Evolutionary conservation across 1,140 invertebrate species (phyloP), one percentile per base, ranked within the genome.

Genomic region (Bombus polaris): DNA sequence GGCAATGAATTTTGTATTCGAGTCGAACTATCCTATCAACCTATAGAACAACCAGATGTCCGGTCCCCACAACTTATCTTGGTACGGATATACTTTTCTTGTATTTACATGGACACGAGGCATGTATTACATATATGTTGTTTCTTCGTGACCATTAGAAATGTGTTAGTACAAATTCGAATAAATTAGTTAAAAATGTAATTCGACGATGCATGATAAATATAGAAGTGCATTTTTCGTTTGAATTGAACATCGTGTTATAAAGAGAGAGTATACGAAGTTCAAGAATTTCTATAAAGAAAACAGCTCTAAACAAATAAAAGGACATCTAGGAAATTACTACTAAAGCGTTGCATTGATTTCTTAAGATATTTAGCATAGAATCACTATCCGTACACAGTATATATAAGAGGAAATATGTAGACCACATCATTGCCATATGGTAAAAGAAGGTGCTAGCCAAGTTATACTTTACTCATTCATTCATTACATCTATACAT

Each of bases 1-100:
- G 86, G 53, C 83, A 53, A 93, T 95, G 93, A 95, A 95, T 95
- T 94, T 95, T 95, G 86, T 92, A 95, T 95, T 92, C 84, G 90
- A 92, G 37, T 87, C 88, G 79, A 94, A 93, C 86, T 92, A 88
- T 92, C 81, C 89, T 84, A 87, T 79, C 80, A 83, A 78, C 84
- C 92, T 93, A 93, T 92, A 93, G 89, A 91, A 81, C 87, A 88
- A 91, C 89, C 94, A 94, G 92, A 94, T 95, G 93, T 93, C 90
- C 87, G 80, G 87, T 94, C 93, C 92, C 93, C 90, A 93, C 92
- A 92, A 88, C 87, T 90, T 90, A 92, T 79, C 82, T 78, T 81
- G 62, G 1, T 39, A 86, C 62, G 47, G 74, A 75, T 68, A 80
- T 73, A 81, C 72, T 74, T 83, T 73, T 59, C 77, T 42, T 71